Evolutionary conservation across 1,140 invertebrate genomes (phyloP).

Genomic region (Caenorhabditis brenneri): DNA sequence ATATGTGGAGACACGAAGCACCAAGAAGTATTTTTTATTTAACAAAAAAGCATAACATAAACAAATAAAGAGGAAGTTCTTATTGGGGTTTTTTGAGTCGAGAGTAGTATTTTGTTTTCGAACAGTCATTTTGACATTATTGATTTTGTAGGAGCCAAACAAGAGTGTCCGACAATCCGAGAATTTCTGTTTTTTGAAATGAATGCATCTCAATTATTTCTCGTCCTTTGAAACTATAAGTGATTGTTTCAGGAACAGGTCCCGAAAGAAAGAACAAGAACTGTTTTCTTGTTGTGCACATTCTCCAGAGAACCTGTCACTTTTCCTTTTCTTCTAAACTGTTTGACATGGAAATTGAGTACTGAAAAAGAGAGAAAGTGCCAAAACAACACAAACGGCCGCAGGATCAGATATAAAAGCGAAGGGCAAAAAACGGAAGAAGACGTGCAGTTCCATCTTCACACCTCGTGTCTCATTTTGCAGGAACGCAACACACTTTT

Average conservation of each 20-base stretch:
- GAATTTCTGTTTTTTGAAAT: not conserved
- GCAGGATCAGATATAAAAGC: conserved; percentile 32
- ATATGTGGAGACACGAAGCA: no score
- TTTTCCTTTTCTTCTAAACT: not conserved
- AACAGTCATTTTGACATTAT: not conserved
- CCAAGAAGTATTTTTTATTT: no score
- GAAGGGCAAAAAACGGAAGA: conserved; percentile 15
- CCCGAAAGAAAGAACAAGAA: conserved; percentile 1
- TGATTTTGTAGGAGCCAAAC: not conserved
- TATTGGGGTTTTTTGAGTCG: not conserved
- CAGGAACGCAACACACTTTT: conserved; percentile 6
- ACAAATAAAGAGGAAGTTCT: not conserved
- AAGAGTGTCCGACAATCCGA: not conserved
- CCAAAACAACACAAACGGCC: conserved; percentile 40
- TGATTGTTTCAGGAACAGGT: not conserved
- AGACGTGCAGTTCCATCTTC: not conserved
- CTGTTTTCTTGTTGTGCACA: not conserved
- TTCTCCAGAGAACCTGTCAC: not conserved
- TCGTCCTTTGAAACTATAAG: not conserved
- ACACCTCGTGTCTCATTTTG: not conserved
- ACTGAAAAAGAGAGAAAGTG: not conserved
- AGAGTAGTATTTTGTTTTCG: no score
- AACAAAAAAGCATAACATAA: not conserved
- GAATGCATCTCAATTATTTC: not conserved
- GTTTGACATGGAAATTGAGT: not conserved